Conservation (phyloP, 2,888 invertebrate genomes). For the Caenorhabditis virilis region DNA sequence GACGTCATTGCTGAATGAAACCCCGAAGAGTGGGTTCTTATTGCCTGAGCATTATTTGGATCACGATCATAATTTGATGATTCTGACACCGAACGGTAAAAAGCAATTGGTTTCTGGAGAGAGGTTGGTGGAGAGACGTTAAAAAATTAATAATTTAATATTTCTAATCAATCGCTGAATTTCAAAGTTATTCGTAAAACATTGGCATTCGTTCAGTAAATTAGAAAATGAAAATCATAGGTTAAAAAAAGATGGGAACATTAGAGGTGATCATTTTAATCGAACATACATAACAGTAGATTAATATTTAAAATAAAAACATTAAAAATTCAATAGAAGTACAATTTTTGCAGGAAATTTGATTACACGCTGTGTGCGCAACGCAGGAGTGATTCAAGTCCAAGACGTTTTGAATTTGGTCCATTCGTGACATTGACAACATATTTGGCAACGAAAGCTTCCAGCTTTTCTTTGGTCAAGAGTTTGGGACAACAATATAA, state of each 20-base stretch:
- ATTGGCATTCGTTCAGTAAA: background rate
- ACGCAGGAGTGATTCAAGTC: no score
- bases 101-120: slow-evolving; percentile 41
- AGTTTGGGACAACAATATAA: slow-evolving; percentile 11
- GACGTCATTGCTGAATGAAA: slow-evolving; percentile 27
- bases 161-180: no score
- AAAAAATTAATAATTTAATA: no score
- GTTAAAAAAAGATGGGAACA: background rate
- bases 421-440: no score
- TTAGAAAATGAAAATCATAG: slow-evolving; percentile 1
- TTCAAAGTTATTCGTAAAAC: background rate
- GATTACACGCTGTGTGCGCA: no score
- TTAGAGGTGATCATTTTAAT: no score
- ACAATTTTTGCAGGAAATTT: no score
- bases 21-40: slow-evolving; percentile 33
- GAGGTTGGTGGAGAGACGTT: no score
- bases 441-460: slow-evolving; percentile 10
- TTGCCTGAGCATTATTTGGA: slow-evolving; percentile 46
- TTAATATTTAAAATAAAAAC: no score
- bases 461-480: background rate
- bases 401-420: no score
- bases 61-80: slow-evolving; percentile 31
- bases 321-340: no score
- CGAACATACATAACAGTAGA: no score
- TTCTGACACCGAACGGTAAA: slow-evolving; percentile 37